Evolutionary conservation across 2,113 vertebrate species (phyloP).

Genomic region (Tachysurus vachellii): DNA sequence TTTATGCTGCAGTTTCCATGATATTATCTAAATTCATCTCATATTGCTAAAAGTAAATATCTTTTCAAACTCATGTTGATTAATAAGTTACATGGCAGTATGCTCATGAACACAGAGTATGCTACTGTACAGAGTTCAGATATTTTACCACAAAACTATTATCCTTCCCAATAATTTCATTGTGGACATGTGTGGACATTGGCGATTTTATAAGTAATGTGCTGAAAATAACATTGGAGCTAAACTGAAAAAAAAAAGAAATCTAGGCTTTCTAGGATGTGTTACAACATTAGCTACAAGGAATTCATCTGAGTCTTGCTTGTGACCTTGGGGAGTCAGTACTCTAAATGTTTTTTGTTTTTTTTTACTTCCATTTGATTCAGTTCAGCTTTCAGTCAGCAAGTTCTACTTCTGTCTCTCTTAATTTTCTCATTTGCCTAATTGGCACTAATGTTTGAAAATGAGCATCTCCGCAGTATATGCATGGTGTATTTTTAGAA

Average conservation of each 20-base stretch:
- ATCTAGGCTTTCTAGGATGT: conserved; percentile 31
- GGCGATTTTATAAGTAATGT: not conserved
- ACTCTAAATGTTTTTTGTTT: conserved; percentile 50
- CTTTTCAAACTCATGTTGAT: not conserved
- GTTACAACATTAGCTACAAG: conserved; percentile 17
- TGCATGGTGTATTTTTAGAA: conserved; percentile 66
- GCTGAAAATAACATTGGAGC: not conserved
- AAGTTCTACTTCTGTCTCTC: conserved; percentile 53
- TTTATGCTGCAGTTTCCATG: no score
- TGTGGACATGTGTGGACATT: no score
- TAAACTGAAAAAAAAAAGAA: not conserved
- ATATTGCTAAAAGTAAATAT: not conserved
- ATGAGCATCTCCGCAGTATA: conserved; percentile 58
- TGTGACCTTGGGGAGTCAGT: conserved; percentile 31
- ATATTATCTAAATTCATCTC: no score
- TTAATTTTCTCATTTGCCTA: conserved; percentile 64
- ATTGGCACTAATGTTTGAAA: conserved; percentile 74
- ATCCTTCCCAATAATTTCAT: not conserved
- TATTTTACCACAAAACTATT: not conserved
- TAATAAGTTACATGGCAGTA: not conserved
- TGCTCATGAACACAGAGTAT: not conserved
- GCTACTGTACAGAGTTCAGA: not conserved
- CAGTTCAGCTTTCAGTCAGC: conserved; percentile 47
- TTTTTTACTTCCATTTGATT: conserved; percentile 55
- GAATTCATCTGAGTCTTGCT: conserved; percentile 32